These are phyloP conservation scores for Eremophila alpestris DNA, from an alignment of 2,797 vertebrate genomes.

Conservation along the genomic window DNA sequence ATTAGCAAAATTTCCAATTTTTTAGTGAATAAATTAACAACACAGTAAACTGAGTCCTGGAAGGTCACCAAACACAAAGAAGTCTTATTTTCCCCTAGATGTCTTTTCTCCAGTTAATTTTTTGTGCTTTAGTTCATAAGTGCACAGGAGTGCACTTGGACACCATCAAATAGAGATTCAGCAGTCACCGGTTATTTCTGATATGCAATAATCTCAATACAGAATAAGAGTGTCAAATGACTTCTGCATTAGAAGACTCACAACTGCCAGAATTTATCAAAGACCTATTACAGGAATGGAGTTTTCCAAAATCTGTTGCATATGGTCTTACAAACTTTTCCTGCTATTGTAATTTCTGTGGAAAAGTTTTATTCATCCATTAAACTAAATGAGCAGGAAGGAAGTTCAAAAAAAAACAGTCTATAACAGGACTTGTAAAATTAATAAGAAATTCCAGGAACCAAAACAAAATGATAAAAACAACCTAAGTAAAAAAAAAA, in stretches of 20 bases:
- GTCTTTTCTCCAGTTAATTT: neutral
- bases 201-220: neutral
- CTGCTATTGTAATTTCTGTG: neutral
- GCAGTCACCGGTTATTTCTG: neutral
- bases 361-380: neutral
- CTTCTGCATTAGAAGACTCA: neutral
- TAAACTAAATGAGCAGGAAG: conserved; percentile 19
- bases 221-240: neutral
- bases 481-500: neutral
- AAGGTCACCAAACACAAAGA: neutral
- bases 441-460: conserved; percentile 21
- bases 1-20: neutral
- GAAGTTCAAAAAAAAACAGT: neutral
- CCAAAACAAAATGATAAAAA: neutral
- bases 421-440: neutral
- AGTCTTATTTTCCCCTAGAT: neutral
- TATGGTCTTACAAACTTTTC: neutral
- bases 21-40: neutral
- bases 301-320: neutral
- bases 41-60: neutral
- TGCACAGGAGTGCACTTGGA: neutral
- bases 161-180: neutral
- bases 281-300: neutral
- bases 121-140: neutral
- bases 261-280: neutral